phyloP scores from a whole-genome alignment of 1,140 invertebrate genomes.

The Lerema accius region DNA sequence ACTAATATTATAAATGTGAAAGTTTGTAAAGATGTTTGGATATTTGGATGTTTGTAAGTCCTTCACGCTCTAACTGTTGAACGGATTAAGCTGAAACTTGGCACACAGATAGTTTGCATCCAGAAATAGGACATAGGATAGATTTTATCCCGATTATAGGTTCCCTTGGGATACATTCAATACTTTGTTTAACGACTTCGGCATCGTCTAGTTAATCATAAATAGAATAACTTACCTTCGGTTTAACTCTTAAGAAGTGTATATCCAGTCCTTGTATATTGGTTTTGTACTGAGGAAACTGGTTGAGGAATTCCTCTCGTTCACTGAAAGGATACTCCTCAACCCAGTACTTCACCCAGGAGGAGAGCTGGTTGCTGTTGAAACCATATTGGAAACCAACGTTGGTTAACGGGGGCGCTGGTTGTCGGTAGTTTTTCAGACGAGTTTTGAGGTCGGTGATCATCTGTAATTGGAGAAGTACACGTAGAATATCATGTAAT shows the following conservation, averaged over 20 bases:
- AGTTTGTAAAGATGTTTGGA: too few relatives aligned
- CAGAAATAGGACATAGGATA: too few relatives aligned
- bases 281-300: conserved; percentile 88
- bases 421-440: conserved; percentile 81
- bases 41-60: too few relatives aligned
- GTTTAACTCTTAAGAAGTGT: conserved; percentile 87
- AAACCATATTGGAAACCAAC: conserved; percentile 90
- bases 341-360: conserved; percentile 88
- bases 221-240: conserved; percentile 51
- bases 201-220: too few relatives aligned
- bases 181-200: too few relatives aligned
- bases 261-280: conserved; percentile 88
- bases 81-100: too few relatives aligned
- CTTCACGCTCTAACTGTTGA: too few relatives aligned
- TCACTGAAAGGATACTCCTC: conserved; percentile 87
- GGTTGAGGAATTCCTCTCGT: conserved; percentile 86
- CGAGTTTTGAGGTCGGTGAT: conserved; percentile 85
- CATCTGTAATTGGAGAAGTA: conserved; percentile 83
- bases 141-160: too few relatives aligned
- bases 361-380: conserved; percentile 85
- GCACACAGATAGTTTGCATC: too few relatives aligned
- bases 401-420: conserved; percentile 85
- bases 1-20: too few relatives aligned
- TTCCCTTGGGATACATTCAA: too few relatives aligned
- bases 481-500: too few relatives aligned